Evolutionary conservation across 2,113 vertebrate species (phyloP).

Genomic region (Alectura lathami): DNA sequence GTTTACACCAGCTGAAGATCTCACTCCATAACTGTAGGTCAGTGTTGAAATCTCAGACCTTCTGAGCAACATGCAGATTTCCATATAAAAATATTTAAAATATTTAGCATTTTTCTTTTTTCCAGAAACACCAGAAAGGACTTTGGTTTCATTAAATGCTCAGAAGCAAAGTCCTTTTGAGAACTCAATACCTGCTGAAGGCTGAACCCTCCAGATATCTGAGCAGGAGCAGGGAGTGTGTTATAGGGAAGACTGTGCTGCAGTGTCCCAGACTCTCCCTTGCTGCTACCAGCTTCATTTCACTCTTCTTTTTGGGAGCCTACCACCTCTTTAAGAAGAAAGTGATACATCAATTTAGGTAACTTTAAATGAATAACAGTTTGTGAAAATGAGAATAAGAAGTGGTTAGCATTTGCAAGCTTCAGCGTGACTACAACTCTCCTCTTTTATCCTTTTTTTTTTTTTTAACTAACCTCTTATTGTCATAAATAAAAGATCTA

Average conservation of each 20-base stretch:
- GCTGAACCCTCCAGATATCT: neutral
- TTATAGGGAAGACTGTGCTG: neutral
- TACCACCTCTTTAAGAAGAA: neutral
- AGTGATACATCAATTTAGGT: neutral
- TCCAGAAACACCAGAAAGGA: neutral
- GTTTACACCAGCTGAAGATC: neutral
- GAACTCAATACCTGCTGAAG: neutral
- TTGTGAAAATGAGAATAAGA: neutral
- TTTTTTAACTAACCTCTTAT: neutral
- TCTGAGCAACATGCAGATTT: neutral
- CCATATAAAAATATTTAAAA: neutral
- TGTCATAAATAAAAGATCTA: neutral
- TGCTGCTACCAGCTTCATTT: neutral
- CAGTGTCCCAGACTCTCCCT: neutral
- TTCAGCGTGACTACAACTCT: neutral
- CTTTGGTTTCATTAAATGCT: neutral
- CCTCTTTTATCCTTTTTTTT: neutral
- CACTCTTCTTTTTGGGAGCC: neutral
- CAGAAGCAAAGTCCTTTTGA: neutral
- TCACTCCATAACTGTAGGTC: neutral
- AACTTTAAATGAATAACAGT: neutral
- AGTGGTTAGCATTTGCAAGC: neutral
- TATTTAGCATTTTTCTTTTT: neutral
- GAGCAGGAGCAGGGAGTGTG: neutral
- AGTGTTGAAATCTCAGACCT: neutral